phyloP scores from a whole-genome alignment of 2,797 vertebrate species.

The Enteromius radiatus region DNA sequence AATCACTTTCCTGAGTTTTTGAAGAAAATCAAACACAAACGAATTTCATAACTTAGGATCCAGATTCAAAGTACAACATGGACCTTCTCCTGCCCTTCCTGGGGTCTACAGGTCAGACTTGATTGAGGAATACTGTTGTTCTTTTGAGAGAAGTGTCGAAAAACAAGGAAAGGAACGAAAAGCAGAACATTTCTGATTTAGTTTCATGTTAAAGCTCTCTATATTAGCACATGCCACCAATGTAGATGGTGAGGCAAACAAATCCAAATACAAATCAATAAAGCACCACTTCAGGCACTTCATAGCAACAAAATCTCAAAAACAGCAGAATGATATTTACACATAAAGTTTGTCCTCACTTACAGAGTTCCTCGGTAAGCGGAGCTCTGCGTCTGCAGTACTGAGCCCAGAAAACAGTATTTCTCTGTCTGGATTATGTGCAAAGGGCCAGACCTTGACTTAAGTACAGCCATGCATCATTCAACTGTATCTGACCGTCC shows the following conservation, averaged over 20 bases:
- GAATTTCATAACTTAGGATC: conserved; percentile 89
- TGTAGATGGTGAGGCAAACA: conserved; percentile 96
- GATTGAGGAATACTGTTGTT: conserved; percentile 92
- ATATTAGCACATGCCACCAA: conserved; percentile 98
- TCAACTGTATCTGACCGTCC: conserved; percentile 82
- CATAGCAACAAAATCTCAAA: conserved; percentile 99
- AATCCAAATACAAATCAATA: conserved; percentile 88
- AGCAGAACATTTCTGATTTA: conserved; percentile 81
- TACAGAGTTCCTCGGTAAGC: conserved; percentile 79
- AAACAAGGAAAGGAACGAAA: conserved; percentile 87
- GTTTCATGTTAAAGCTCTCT: conserved; percentile 98
- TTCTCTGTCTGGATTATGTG: conserved; percentile 80
- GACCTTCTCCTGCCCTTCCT: conserved; percentile 77
- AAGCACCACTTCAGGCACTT: conserved; percentile 99
- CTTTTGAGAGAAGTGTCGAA: conserved; percentile 74
- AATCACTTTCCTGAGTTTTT: conserved; percentile 97
- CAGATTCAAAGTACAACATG: conserved; percentile 88
- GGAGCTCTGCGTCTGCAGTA: conserved; percentile 82
- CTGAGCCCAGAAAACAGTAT: conserved; percentile 80
- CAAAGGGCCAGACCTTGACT: conserved; percentile 79
- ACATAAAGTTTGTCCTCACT: conserved; percentile 81
- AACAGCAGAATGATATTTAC: conserved; percentile 96
- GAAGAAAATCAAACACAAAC: conserved; percentile 86
- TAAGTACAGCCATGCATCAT: conserved; percentile 82
- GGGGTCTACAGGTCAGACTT: conserved; percentile 89